Evolutionary conservation across 2,113 vertebrate genomes (phyloP).

Genomic region (Alethe castanea): DNA sequence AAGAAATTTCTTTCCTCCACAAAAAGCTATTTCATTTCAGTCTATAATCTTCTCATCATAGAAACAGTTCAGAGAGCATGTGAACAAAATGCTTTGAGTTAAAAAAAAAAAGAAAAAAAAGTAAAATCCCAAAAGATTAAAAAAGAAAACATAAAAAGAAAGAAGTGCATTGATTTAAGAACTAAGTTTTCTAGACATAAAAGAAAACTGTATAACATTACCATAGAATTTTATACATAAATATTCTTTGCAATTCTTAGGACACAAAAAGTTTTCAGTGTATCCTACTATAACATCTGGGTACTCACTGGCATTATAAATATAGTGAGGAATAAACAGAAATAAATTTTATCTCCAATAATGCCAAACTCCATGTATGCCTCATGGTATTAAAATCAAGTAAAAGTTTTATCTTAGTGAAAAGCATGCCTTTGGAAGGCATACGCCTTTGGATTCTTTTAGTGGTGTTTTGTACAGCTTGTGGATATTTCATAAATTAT

Average conservation of each 20-base stretch:
- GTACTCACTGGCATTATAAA: not conserved
- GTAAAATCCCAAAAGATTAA: fast-evolving
- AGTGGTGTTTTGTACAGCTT: not conserved
- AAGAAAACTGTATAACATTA: not conserved
- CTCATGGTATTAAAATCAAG: not conserved
- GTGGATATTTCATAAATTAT: not conserved
- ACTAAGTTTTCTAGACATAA: not conserved
- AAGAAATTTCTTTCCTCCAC: not conserved
- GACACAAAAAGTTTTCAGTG: not conserved
- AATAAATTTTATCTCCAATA: not conserved
- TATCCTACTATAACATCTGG: not conserved
- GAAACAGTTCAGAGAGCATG: not conserved
- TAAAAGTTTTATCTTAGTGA: not conserved
- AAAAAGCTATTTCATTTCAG: not conserved
- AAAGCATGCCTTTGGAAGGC: not conserved
- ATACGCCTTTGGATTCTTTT: not conserved
- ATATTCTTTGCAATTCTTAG: fast-evolving
- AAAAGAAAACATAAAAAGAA: not conserved
- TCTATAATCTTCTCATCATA: not conserved
- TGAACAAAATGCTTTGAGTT: not conserved
- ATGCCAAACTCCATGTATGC: not conserved
- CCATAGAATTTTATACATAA: not conserved
- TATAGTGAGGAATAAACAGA: not conserved
- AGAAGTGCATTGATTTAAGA: not conserved
- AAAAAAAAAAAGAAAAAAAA: not conserved